A percentile compares a stretch with the other conserved stretches of the same genome.
phyloP scores from a whole-genome alignment of 2,888 invertebrate species.

The Digitonthophagus gazella region DNA sequence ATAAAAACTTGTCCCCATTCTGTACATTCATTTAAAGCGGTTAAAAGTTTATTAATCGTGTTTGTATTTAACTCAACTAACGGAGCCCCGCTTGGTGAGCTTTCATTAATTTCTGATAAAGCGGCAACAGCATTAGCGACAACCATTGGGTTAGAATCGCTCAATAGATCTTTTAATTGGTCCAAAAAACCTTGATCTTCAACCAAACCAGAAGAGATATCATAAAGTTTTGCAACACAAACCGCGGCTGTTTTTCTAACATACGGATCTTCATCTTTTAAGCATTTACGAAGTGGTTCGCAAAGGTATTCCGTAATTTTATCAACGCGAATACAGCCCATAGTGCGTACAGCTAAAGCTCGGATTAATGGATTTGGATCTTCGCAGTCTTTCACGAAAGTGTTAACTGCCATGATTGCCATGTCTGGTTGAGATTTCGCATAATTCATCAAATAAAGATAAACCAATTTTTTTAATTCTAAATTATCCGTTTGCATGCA shows the following conservation, averaged over 20 bases:
- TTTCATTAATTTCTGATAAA: constrained; percentile 96
- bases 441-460: constrained; percentile 99
- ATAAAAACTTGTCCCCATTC: constrained; percentile 99
- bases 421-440: constrained; percentile 99
- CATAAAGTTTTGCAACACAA: constrained; percentile 98
- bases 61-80: constrained; percentile 96
- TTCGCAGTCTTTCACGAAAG: constrained; percentile 99
- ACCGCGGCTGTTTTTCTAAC: constrained; percentile 99
- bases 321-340: constrained; percentile 99
- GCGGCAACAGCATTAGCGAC: constrained; percentile 99
- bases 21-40: constrained; percentile 98
- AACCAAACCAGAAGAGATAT: constrained; percentile 72
- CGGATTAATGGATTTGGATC: constrained; percentile 98
- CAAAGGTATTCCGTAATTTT: constrained; percentile 99
- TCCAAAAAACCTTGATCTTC: constrained; percentile 94
- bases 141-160: constrained; percentile 99
- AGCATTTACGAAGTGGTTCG: constrained; percentile 92
- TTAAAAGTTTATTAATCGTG: constrained; percentile 96
- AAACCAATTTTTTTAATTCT: constrained; percentile 97
- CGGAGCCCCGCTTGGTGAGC: constrained; percentile 91
- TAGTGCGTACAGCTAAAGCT: constrained; percentile 96
- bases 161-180: constrained; percentile 92
- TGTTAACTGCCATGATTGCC: constrained; percentile 99
- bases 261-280: constrained; percentile 96
- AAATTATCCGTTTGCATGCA: constrained; percentile 99